Evolutionary conservation across 1,140 invertebrate genomes (phyloP).

Genomic region (Pogonus chalceus): DNA sequence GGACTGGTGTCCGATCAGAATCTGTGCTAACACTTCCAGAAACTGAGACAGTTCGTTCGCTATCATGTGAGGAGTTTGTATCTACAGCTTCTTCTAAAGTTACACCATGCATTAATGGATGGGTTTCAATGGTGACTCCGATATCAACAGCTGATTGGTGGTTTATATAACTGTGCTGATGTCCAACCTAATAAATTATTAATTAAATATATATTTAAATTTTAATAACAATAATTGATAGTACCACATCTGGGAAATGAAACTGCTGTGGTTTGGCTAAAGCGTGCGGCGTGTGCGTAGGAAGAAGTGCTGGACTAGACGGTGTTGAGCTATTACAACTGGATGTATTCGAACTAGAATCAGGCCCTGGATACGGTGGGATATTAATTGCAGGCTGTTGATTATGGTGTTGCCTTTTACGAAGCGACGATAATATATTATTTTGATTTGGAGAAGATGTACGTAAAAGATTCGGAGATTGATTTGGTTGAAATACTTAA

Average conservation of each 20-base stretch:
- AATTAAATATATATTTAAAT: no score
- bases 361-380: conserved; percentile 52
- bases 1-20: conserved; percentile 69
- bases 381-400: conserved; percentile 49
- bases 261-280: conserved; percentile 58
- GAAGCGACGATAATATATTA: conserved; percentile 21
- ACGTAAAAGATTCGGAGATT: conserved; percentile 34
- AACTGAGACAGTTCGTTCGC: conserved; percentile 72
- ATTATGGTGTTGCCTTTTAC: conserved; percentile 45
- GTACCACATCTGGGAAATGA: conserved; percentile 81
- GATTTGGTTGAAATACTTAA: conserved; percentile 28
- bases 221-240: no score
- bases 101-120: conserved; percentile 34
- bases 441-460: conserved; percentile 34
- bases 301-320: conserved; percentile 78
- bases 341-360: conserved; percentile 89
- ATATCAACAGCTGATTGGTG: no score
- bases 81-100: conserved; percentile 7
- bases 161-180: background rate
- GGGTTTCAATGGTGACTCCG: conserved; percentile 47
- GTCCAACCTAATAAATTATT: no score
- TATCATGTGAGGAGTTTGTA: conserved; percentile 58
- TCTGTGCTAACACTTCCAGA: conserved; percentile 65
- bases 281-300: conserved; percentile 41
- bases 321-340: conserved; percentile 94